Conservation (phyloP, 2,888 invertebrate species). For the Leucoma salicis region DNA sequence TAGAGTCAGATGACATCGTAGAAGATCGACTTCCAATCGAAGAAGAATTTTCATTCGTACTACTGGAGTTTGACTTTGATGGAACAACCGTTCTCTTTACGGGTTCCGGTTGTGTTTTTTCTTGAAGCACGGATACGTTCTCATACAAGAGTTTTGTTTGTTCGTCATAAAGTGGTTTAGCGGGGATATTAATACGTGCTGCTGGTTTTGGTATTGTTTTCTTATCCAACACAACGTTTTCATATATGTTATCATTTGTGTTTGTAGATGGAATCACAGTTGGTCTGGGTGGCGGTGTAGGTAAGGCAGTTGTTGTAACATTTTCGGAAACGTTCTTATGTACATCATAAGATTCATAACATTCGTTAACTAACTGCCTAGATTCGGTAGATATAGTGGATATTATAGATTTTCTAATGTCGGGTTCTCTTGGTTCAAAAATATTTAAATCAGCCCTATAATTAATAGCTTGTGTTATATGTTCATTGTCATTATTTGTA, state of each 20-base stretch:
- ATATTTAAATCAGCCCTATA: constrained; percentile 50
- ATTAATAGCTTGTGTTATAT: constrained; percentile 55
- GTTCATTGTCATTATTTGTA: constrained; percentile 29
- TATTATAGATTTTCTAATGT: constrained; percentile 42
- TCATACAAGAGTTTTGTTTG: constrained; percentile 59
- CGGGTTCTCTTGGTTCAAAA: constrained; percentile 57
- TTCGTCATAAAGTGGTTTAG: constrained; percentile 44
- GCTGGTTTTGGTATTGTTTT: constrained; percentile 61
- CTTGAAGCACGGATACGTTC: constrained; percentile 53
- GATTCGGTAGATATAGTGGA: constrained; percentile 55
- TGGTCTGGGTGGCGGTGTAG: constrained; percentile 61
- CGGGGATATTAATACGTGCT: constrained; percentile 58
- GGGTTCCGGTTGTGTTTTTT: constrained; percentile 50
- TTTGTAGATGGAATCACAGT: constrained; percentile 24
- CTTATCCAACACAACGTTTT: constrained; percentile 53
- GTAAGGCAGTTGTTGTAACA: constrained; percentile 34
- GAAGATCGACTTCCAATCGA: constrained; percentile 59
- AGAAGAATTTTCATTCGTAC: constrained; percentile 38
- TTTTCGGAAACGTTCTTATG: constrained; percentile 31
- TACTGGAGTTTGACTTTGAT: constrained; percentile 34
- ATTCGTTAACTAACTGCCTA: constrained; percentile 63
- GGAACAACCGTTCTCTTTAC: constrained; percentile 51
- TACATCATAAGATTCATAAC: constrained; percentile 70
- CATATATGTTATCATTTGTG: constrained; percentile 56
- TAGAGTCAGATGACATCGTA: constrained; percentile 66